Base-by-base conservation (phyloP, 1,140 invertebrate genomes). In the Antheraea mylitta region DNA sequence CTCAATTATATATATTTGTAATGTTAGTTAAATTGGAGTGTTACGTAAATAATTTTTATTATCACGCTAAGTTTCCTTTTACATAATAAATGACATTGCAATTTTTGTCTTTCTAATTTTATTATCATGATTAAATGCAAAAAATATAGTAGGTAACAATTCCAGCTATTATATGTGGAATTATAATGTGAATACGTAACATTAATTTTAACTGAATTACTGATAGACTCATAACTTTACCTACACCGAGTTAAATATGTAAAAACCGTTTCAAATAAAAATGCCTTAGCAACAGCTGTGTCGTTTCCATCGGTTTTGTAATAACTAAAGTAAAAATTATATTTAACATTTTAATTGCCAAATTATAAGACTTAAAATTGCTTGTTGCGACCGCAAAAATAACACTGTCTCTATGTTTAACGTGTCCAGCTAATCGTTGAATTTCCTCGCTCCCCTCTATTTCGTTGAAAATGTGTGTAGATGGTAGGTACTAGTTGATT, bases 261-360 rank as follows among this genome's bases (percentile, higher is more conserved):
- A 66, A 63, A 63, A 70, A 70, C 59, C 45, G 64, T 70, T 70
- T 62, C 69, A 64, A 58, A 66, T 67, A 70, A 42, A 72, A 69
- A 66, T 62, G 64, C 63, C 67, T 66, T 72, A 59, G 71, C 67
- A 72, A 69, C 71, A 69, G 71, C 64, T 66, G 63, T 72, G 67
- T 66, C 45, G 64, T 48, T 69, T 72, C 67, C 59, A 68, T 58
- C 67, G 67, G 42, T 65, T 18, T 61, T 66, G 48, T 61, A 37
- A 67, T 63, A 38, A 64, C 65, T 61, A 70, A 66, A 18, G 19
- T 70, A n/a, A 37, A 62, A 30, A 13, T 42, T 30, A n/a, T 11
- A 13, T 9, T 18, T 3, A 11, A 6, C n/a, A 59, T 3, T 37
- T 18, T 70, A 37, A 58, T 63, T 16, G 9, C 42, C 7, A 18